Conservation (phyloP, 2,888 invertebrate species). For the Sericinus montela region DNA sequence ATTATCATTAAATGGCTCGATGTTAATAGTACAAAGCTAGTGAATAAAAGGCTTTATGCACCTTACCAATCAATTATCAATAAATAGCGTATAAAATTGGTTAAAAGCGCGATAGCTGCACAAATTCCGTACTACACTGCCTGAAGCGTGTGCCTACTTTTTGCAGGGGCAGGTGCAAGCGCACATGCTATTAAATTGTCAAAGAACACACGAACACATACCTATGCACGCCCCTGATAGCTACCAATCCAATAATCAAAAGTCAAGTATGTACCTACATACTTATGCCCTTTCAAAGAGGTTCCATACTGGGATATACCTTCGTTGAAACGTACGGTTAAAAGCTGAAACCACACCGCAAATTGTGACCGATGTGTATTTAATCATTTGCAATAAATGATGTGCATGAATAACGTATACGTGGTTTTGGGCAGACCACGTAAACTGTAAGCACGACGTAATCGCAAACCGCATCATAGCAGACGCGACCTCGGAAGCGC, state of each 20-base stretch:
- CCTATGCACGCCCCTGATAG: constrained; percentile 48
- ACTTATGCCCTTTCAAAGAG: constrained; percentile 8
- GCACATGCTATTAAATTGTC: constrained; percentile 79
- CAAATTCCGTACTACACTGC: constrained; percentile 73
- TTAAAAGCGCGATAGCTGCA: constrained; percentile 59
- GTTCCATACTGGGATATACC: constrained; percentile 25
- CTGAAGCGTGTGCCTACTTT: constrained; percentile 75
- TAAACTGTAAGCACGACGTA: constrained; percentile 52
- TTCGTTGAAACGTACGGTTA: constrained; percentile 21
- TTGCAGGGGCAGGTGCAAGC: constrained; percentile 73
- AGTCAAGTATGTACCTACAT: constrained; percentile 37
- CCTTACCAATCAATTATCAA: constrained; percentile 77
- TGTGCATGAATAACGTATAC: constrained; percentile 42
- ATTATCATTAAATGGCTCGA: constrained; percentile 13
- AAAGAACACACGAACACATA: constrained; percentile 64
- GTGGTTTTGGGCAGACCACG: constrained; percentile 37
- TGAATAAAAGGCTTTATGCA: constrained; percentile 52
- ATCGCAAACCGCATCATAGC: constrained; percentile 66
- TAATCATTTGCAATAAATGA: constrained; percentile 37
- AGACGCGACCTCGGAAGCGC: constrained; percentile 50
- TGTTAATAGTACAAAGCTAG: constrained; percentile 42
- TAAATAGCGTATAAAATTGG: constrained; percentile 73
- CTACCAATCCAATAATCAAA: constrained; percentile 65
- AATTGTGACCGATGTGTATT: constrained; percentile 29
- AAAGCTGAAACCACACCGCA: constrained; percentile 40